Base-by-base conservation (phyloP, 2,888 invertebrate genomes). In the Pristionchus arcanus region DNA sequence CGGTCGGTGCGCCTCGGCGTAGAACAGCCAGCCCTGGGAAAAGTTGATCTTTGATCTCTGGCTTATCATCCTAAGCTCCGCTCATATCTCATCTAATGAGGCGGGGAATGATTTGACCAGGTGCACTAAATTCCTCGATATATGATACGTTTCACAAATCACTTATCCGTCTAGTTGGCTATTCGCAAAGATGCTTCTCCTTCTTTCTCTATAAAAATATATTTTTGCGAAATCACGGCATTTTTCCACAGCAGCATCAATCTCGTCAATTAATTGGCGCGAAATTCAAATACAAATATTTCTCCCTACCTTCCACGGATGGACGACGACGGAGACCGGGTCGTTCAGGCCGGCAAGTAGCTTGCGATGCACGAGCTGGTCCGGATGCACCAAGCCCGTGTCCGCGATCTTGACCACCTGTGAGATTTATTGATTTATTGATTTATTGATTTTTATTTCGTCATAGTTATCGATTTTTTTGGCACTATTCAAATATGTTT, bases 301-400 rank as follows among this genome's bases (percentile, higher is more conserved):
- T 16, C 19, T 15, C 1, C 16, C 21, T 63, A 89, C 98, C 95
- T 97, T 97, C 95, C 98, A 98, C 0, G 99, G 99, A 96, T 99
- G 98, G 0, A 98, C 98, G 0, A 98, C 98, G 90, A 99, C 98
- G 11, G 98, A 98, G 94, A 98, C 96, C 0, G 98, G 99, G 91
- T 98, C 96, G 95, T 66, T 28, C 94, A 93, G 90, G 37, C 91
- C 91, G 11, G 91, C 90, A 59, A 94, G 85, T 25, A 95, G 91
- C 59, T 95, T 93, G n/a, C 95, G 92, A 53, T 94, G 94, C 13
- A 94, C 93, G 71, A 95, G 91, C 81, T 94, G 93, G 85, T 95
- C 95, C 34, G 95, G 94, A 90, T 94, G 93, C 25, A 95, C 93
- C 21, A 94, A 91, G 25, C 94, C 94, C 31, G 91, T 90, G 87